Evolutionary conservation across 2,797 vertebrate species (phyloP).

Genomic region (Thripadectes ignobilis): DNA sequence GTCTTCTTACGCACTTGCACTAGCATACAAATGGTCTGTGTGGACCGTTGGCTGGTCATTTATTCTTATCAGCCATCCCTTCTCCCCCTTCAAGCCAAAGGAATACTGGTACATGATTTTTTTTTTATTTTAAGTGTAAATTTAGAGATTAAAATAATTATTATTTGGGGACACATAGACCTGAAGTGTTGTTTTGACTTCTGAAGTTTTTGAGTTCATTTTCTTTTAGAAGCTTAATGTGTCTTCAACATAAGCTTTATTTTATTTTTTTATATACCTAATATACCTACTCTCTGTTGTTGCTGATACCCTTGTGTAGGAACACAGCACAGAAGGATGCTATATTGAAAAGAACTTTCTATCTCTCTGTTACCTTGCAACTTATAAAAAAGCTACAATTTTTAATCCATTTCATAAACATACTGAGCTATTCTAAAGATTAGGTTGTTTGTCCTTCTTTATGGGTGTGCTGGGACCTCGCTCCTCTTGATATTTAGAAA

Average conservation of each 20-base stretch:
- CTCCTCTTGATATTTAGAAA: background rate
- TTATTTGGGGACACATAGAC: background rate
- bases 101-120: background rate
- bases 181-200: background rate
- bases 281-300: background rate
- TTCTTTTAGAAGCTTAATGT: background rate
- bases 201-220: background rate
- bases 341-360: background rate
- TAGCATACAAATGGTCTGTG: background rate
- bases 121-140: background rate
- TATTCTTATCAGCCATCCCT: background rate
- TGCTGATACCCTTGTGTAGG: background rate
- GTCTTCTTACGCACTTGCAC: background rate
- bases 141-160: background rate
- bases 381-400: background rate
- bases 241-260: background rate
- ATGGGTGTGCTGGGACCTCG: background rate
- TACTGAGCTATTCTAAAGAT: background rate
- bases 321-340: background rate
- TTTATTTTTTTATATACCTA: background rate
- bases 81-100: background rate
- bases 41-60: background rate
- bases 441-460: background rate
- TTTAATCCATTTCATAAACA: background rate
- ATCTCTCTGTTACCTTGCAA: fast-evolving